Evolutionary conservation across 2,888 invertebrate genomes (phyloP).

Genomic region (Agrochola circellaris): DNA sequence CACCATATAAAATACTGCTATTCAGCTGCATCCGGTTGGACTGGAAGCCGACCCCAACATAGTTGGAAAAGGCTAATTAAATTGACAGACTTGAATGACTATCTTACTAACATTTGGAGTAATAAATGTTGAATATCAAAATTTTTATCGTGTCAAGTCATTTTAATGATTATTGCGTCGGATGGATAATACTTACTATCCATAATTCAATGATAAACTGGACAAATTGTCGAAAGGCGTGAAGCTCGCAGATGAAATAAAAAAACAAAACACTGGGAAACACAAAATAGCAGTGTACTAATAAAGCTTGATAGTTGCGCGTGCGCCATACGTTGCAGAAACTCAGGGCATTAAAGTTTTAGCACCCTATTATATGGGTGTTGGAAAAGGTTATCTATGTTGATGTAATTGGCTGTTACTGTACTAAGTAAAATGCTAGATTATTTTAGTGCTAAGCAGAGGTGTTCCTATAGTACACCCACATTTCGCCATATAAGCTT

Average conservation of each 20-base stretch:
- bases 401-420: constrained; percentile 1
- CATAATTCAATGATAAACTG: constrained; percentile 13
- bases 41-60: too few relatives aligned
- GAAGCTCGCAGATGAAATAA: constrained; percentile 16
- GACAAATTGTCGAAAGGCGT: constrained; percentile 32
- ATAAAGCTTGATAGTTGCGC: constrained; percentile 30
- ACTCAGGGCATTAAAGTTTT: constrained; percentile 25
- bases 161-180: constrained; percentile 32
- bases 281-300: constrained; percentile 33
- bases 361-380: constrained; percentile 14
- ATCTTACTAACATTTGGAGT: constrained; percentile 9
- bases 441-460: not conserved
- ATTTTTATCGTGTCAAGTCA: constrained; percentile 23
- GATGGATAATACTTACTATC: not conserved
- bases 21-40: too few relatives aligned
- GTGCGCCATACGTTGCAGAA: not conserved
- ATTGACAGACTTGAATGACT: not conserved
- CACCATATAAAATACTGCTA: too few relatives aligned
- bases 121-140: constrained; percentile 29
- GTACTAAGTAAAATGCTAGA: constrained; percentile 11
- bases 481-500: not conserved
- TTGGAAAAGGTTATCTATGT: constrained; percentile 15
- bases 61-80: too few relatives aligned
- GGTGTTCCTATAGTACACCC: not conserved
- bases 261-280: constrained; percentile 19